Conservation (phyloP, 2,113 vertebrate species). For the Lipophrys pholis region DNA sequence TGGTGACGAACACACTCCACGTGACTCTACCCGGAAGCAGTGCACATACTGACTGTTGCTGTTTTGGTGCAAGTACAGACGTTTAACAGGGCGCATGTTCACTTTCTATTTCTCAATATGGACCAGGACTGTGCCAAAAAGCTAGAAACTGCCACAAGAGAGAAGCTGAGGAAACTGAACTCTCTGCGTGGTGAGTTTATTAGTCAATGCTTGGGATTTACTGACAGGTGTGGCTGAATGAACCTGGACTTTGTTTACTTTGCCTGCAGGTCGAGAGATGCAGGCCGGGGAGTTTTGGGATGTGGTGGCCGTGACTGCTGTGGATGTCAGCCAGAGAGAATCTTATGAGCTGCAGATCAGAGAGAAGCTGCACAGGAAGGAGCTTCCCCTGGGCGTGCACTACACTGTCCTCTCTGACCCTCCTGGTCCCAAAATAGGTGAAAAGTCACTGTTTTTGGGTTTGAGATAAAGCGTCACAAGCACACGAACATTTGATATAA, state of each 20-base stretch:
- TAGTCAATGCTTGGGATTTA: background rate
- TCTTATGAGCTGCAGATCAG: constrained; percentile 88
- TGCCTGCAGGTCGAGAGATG: constrained; percentile 78
- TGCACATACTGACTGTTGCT: background rate
- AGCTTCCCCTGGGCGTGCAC: constrained; percentile 85
- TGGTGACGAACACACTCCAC: constrained; percentile 2
- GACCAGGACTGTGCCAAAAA: constrained; percentile 24
- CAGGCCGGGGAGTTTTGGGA: constrained; percentile 88
- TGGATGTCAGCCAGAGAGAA: constrained; percentile 86
- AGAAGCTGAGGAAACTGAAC: constrained; percentile 83
- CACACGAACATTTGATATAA: no score
- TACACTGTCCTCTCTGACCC: constrained; percentile 92
- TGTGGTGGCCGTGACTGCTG: constrained; percentile 88
- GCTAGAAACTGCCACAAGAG: constrained; percentile 74
- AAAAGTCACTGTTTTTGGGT: constrained; percentile 7
- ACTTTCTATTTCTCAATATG: constrained; percentile 42
- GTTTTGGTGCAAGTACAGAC: fast-evolving
- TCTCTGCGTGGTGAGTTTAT: constrained; percentile 63
- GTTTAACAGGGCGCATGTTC: background rate
- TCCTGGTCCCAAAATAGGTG: constrained; percentile 89
- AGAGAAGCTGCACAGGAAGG: constrained; percentile 84
- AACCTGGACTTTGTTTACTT: background rate
- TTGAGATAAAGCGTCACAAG: no score
- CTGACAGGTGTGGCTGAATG: background rate
- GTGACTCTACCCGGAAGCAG: constrained; percentile 47